A percentile compares a stretch with the other conserved stretches of the same genome.
These are phyloP conservation scores for Drosophila anceps DNA, from an alignment of 2,888 invertebrate species.

Conservation along the genomic window DNA sequence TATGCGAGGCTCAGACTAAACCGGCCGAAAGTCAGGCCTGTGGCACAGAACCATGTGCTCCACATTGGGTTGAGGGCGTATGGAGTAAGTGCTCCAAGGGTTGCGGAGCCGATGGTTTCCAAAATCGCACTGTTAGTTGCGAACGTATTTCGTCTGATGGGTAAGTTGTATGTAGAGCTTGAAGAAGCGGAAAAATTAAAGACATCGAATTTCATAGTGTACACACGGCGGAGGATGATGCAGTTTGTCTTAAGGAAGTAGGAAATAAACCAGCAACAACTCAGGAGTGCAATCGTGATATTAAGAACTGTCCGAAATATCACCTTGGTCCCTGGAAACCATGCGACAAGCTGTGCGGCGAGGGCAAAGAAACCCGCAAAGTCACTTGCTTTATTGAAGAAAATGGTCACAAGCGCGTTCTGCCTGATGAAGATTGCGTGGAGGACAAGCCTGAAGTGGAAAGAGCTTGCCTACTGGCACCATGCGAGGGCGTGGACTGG, in stretches of 20 bases:
- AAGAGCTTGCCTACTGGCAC: slow-evolving; percentile 90
- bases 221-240: slow-evolving; percentile 90
- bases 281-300: slow-evolving; percentile 91
- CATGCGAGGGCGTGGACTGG: slow-evolving; percentile 97
- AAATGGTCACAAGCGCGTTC: slow-evolving; percentile 88
- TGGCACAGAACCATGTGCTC: slow-evolving; percentile 91
- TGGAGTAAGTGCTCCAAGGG: slow-evolving; percentile 94
- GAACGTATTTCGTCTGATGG: slow-evolving; percentile 92
- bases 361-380: slow-evolving; percentile 92
- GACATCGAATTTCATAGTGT: slow-evolving; percentile 84
- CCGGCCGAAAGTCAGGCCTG: slow-evolving; percentile 91
- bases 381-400: slow-evolving; percentile 92
- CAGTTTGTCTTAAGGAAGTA: slow-evolving; percentile 89
- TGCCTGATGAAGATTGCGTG: slow-evolving; percentile 88
- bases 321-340: slow-evolving; percentile 96
- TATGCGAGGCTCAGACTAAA: slow-evolving; percentile 92
- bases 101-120: slow-evolving; percentile 92
- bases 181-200: accelerated
- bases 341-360: slow-evolving; percentile 96
- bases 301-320: slow-evolving; percentile 92
- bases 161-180: slow-evolving; percentile 75
- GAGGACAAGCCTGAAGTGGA: slow-evolving; percentile 90
- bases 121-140: slow-evolving; percentile 91
- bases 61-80: slow-evolving; percentile 91
- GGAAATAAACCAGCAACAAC: slow-evolving; percentile 90